A percentile compares a stretch with the other conserved stretches of the same genome.
phyloP scores from a whole-genome alignment of 2,113 vertebrate genomes.

The Climacteris rufus region DNA sequence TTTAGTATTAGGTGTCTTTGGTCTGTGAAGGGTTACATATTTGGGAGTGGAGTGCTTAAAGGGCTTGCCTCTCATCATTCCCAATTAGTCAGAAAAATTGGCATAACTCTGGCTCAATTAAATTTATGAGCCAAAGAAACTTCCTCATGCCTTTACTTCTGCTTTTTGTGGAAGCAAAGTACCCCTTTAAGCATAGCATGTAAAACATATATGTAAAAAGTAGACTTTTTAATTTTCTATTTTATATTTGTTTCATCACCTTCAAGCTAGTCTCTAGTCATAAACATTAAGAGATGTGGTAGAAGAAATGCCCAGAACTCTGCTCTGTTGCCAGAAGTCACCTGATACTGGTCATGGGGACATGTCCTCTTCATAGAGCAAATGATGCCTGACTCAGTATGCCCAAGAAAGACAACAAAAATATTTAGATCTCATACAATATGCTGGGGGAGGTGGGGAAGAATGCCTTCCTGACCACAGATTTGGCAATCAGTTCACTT shows the following conservation, averaged over 20 bases:
- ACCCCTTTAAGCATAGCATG: background rate
- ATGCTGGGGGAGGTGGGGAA: background rate
- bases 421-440: background rate
- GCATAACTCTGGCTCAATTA: constrained; percentile 34
- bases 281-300: background rate
- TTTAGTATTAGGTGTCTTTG: background rate
- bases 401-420: background rate
- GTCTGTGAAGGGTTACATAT: background rate
- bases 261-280: background rate
- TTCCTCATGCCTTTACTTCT: constrained; percentile 18
- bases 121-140: constrained; percentile 38
- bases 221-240: background rate
- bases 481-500: constrained; percentile 1
- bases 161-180: background rate
- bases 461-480: background rate
- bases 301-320: background rate
- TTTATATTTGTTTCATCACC: background rate
- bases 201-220: background rate
- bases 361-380: background rate
- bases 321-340: background rate
- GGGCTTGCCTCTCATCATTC: constrained; percentile 10
- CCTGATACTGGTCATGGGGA: background rate
- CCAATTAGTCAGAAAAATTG: constrained; percentile 35
- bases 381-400: constrained; percentile 29
- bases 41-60: background rate